Base-by-base conservation (phyloP, 1,140 invertebrate species). In the Antheraea pernyi region DNA sequence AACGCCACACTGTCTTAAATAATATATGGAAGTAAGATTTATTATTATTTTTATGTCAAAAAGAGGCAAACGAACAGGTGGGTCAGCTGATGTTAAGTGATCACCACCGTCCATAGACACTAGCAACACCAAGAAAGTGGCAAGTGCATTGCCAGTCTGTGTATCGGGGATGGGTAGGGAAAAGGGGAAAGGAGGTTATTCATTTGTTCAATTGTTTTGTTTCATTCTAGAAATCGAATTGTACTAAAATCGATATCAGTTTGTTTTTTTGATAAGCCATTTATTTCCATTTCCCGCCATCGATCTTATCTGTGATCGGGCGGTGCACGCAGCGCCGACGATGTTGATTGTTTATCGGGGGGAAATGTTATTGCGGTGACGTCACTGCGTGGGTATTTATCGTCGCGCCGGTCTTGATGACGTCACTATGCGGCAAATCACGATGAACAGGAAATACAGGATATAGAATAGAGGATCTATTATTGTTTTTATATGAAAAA, bases 281-380 rank as follows among this genome's bases (percentile, higher is more conserved):
- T 63, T 36, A 63, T 68, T 61, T 68, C 37, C n/a, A 39, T 69
- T 67, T 59, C 65, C 46, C 71, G 58, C 42, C 59, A 73, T 73
- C 72, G 70, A 73, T 70, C 60, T 73, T 73, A 73, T 70, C 72
- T 60, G 64, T 65, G 67, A 73, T 73, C 72, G 61, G 58, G 18
- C 65, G 68, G 61, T 53, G 46, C 46, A 53, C 11, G 46, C 46
- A 9, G 1, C 39, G 46, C 59, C 42, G 53, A 30, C 22, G 63
- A 63, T 60, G 67, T 68, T 61, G 63, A 74, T 74, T 76, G 46
- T 65, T 30, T 71, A 74, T 75, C 74, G 72, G 76, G 22, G n/a
- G 74, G 71, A 76, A 75, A 78, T 74, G 68, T 70, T 72, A 70
- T 42, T 19, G 68, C 68, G 60, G 58, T 77, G 75, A 78, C 70